phyloP scores from a whole-genome alignment of 2,113 vertebrate species.

The Leuciscus idus region DNA sequence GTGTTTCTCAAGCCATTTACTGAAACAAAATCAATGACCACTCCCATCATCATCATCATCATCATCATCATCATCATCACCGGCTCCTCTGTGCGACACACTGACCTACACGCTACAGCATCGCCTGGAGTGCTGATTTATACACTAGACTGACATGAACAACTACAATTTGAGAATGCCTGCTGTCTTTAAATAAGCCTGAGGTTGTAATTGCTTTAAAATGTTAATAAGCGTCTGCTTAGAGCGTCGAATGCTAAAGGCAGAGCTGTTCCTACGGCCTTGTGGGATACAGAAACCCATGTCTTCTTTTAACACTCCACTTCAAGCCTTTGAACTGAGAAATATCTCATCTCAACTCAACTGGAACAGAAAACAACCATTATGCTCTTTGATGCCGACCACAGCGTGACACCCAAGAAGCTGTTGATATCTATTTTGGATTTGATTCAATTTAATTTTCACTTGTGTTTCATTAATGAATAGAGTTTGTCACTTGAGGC shows the following conservation, averaged over 20 bases:
- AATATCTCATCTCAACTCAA: slow-evolving; percentile 64
- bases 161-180: slow-evolving; percentile 16
- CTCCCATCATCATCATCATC: neutral
- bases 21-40: neutral
- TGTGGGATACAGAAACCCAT: slow-evolving; percentile 56
- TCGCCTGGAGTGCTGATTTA: neutral
- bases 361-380: slow-evolving; percentile 65
- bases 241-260: slow-evolving; percentile 66
- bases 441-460: slow-evolving; percentile 60
- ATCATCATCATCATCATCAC: neutral
- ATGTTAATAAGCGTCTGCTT: slow-evolving; percentile 65
- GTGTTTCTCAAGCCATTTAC: neutral
- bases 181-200: slow-evolving; percentile 69
- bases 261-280: slow-evolving; percentile 59
- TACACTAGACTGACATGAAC: neutral
- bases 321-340: slow-evolving; percentile 72
- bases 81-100: neutral
- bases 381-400: slow-evolving; percentile 73
- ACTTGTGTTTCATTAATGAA: neutral
- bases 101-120: neutral
- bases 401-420: slow-evolving; percentile 66
- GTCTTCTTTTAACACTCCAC: slow-evolving; percentile 58
- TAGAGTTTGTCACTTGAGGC: neutral
- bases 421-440: slow-evolving; percentile 70
- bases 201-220: slow-evolving; percentile 67